These are phyloP conservation scores for Yoshiicerus persimilis DNA, from an alignment of 1,140 invertebrate genomes.

Conservation along the genomic window DNA sequence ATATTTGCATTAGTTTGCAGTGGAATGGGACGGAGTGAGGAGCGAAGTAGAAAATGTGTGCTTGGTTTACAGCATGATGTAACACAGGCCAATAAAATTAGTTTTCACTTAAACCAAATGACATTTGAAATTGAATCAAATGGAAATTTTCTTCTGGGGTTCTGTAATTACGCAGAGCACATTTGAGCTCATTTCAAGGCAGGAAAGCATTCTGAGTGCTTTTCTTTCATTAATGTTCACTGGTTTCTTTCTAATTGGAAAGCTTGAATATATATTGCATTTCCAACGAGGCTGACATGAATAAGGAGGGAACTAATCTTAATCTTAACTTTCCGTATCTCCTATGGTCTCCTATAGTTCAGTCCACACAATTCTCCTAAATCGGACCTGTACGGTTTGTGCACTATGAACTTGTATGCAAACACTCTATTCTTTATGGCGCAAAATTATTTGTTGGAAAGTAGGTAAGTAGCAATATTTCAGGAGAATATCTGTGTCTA, in stretches of 20 bases:
- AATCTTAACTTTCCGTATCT: background rate
- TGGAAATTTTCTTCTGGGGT: background rate
- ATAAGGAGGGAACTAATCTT: background rate
- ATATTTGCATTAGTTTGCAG: background rate
- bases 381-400: background rate
- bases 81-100: background rate
- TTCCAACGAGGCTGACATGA: background rate
- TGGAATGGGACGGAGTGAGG: background rate
- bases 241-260: background rate
- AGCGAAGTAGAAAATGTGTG: background rate
- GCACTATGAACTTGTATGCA: too few relatives aligned
- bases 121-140: background rate
- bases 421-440: background rate
- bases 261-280: background rate
- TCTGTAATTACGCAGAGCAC: background rate
- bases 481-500: background rate
- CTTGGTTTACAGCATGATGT: background rate
- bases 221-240: background rate
- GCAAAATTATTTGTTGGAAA: background rate
- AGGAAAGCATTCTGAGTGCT: background rate
- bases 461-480: background rate
- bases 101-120: background rate
- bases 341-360: background rate
- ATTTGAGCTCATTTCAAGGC: background rate
- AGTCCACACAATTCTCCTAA: background rate